phyloP scores from a whole-genome alignment of 2,888 invertebrate species.

The Thera britannica region DNA sequence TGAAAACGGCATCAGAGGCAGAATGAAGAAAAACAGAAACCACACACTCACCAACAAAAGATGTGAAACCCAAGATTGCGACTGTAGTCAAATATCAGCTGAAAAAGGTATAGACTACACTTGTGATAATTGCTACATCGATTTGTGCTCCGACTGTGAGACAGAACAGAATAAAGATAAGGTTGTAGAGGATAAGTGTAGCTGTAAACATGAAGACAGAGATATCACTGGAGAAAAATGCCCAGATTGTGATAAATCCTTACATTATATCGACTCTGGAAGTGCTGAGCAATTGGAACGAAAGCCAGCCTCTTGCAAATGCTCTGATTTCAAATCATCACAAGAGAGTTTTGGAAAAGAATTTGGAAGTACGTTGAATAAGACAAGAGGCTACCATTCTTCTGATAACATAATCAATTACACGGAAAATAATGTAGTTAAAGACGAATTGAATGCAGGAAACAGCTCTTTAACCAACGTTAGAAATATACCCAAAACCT shows the following conservation, averaged over 20 bases:
- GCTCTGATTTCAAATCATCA: constrained; percentile 77
- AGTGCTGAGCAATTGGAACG: constrained; percentile 72
- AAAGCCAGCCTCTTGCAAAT: constrained; percentile 68
- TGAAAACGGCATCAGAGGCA: constrained; percentile 85
- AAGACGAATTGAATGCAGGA: constrained; percentile 68
- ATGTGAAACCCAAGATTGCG: constrained; percentile 65
- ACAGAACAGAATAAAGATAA: constrained; percentile 66
- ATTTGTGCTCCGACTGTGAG: constrained; percentile 78
- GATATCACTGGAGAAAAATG: constrained; percentile 66
- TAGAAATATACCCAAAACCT: constrained; percentile 73
- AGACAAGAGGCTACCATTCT: constrained; percentile 77
- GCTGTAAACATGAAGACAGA: constrained; percentile 58
- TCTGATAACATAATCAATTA: constrained; percentile 78
- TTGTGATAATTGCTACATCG: constrained; percentile 75
- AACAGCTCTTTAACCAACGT: constrained; percentile 67
- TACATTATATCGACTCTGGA: constrained; percentile 76
- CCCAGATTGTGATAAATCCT: constrained; percentile 71
- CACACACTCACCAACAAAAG: constrained; percentile 63
- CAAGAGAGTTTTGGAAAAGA: constrained; percentile 79
- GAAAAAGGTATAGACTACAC: constrained; percentile 77
- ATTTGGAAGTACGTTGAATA: constrained; percentile 62
- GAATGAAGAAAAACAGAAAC: constrained; percentile 85
- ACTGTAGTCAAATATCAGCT: constrained; percentile 69
- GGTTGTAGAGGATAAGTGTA: constrained; percentile 59
- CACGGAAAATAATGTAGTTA: constrained; percentile 64